Evolutionary conservation across 1,140 invertebrate genomes (phyloP).

Genomic region (Monomorium pharaonis): DNA sequence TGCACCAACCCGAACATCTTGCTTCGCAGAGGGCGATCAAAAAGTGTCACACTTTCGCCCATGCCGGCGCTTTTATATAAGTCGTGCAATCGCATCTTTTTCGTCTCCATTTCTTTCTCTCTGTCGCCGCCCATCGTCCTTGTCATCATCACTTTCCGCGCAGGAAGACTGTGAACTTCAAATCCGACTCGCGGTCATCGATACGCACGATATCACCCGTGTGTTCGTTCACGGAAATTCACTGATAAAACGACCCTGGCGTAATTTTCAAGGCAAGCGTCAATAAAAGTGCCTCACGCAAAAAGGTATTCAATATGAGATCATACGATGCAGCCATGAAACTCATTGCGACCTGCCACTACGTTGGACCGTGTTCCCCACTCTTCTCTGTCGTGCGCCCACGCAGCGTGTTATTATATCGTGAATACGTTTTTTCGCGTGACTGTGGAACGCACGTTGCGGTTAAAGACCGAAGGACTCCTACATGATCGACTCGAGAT

Average conservation of each 20-base stretch:
- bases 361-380: no score
- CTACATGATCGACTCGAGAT: not conserved
- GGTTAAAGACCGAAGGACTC: not conserved
- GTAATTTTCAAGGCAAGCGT: constrained; percentile 49
- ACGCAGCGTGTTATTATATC: no score
- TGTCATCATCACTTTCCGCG: not conserved
- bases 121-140: constrained; percentile 45
- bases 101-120: constrained; percentile 58
- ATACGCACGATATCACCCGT: constrained; percentile 37
- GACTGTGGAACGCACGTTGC: no score
- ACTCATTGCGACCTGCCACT: no score
- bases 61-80: constrained; percentile 76
- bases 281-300: not conserved
- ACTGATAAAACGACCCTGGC: constrained; percentile 61
- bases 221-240: constrained; percentile 53
- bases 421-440: no score
- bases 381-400: no score
- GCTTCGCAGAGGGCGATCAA: constrained; percentile 53
- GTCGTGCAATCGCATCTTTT: constrained; percentile 57
- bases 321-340: no score
- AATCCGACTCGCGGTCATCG: constrained; percentile 44
- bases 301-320: no score
- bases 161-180: constrained; percentile 30
- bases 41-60: constrained; percentile 70
- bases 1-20: constrained; percentile 43